Evolutionary conservation across 2,113 vertebrate species (phyloP), one percentile per base, ranked within the genome.

Genomic region (Martes martes): DNA sequence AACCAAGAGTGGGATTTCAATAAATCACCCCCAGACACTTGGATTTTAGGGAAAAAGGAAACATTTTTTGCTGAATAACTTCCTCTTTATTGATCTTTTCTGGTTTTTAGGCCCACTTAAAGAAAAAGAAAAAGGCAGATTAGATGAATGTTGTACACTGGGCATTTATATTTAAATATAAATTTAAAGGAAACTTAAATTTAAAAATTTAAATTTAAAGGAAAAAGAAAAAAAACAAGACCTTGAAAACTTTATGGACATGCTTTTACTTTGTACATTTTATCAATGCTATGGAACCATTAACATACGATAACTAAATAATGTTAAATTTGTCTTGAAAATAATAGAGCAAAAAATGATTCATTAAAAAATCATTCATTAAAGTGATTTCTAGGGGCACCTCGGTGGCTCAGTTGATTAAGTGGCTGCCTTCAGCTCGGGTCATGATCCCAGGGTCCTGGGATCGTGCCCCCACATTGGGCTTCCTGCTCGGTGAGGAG

Each of bases 371-470:
- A 55, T 18, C 4, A 85, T 45, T 63, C 78, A 14, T 39, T 50
- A 28, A 50, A n/a, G 47, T 76, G 16, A 33, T 61, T 45, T 83
- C 42, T 73, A 78, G 59, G 23, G 59, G 59, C 4, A 1, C 59
- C 59, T 61, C 3, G 59, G 59, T 61, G 24, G 10, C 59, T 61
- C 59, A 59, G 59, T 26, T 0, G 3, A 24, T 61, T 61, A 61
- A 61, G 10, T 4, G 9, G 9, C 9, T 26, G 59, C 24, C 59
- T 61, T 61, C 9, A 0, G 24, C 59, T 61, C 10, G 0, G 4
- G 23, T 61, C 59, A 61, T 61, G 59, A 61, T 61, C 59, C 9
- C 59, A 61, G 59, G 3, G 23, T 26, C 24, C 59, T 61, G 24
- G 19, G 57, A 59, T 59, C 21, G 0, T 8, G 57, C 21, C 57